phyloP scores from a whole-genome alignment of 2,797 vertebrate genomes.

The Orientallactaga sibirica region DNA sequence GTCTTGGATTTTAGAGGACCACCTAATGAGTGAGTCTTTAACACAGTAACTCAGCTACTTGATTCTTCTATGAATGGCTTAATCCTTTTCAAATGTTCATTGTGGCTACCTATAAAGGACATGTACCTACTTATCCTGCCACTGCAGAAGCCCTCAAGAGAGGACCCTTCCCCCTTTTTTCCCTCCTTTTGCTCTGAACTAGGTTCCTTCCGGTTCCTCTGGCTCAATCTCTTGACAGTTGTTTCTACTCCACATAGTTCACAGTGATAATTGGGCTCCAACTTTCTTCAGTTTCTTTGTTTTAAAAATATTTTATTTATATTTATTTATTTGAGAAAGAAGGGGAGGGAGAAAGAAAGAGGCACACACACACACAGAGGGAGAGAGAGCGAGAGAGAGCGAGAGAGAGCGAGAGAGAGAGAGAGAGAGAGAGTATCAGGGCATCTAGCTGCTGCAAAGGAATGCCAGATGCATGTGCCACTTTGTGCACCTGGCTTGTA shows the following conservation, averaged over 20 bases:
- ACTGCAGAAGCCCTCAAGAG: not conserved
- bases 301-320: no score
- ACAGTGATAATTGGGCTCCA: not conserved
- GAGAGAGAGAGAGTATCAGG: no score
- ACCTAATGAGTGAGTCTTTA: not conserved
- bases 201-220: not conserved
- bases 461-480: no score
- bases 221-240: not conserved
- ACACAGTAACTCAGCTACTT: not conserved
- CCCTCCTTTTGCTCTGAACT: not conserved
- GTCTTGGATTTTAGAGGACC: slow-evolving; percentile 2
- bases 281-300: not conserved
- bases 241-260: not conserved
- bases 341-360: no score
- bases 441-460: no score
- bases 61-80: slow-evolving; percentile 38
- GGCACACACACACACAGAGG: no score
- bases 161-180: not conserved
- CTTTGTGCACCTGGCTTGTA: no score
- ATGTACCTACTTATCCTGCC: not conserved
- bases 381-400: no score
- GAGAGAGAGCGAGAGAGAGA: no score
- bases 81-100: slow-evolving; percentile 31
- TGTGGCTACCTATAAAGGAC: not conserved
- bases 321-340: no score